Evolutionary conservation across 2,888 invertebrate genomes (phyloP), one percentile per base, ranked within the genome.

Genomic region (Acrobasis repandana): DNA sequence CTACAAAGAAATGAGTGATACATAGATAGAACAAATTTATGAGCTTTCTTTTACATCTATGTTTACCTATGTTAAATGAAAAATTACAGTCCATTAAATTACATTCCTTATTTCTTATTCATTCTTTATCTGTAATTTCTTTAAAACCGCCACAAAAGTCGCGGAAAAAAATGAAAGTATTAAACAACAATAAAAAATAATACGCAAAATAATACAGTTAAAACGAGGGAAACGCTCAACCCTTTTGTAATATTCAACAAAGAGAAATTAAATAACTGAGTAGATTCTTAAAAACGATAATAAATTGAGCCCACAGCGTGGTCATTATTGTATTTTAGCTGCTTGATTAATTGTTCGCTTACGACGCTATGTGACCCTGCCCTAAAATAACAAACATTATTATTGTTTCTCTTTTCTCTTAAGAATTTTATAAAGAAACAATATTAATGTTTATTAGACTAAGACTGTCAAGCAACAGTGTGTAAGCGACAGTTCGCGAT

Each of bases 191-290:
- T 58, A 58, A 56, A 49, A 57, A 58, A 47, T 60, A 61, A 47
- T 18, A 56, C 43, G 47, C 33, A 62, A 58, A 60, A 59, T 65
- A 65, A 58, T 57, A 63, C 60, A 66, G 58, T 58, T 52, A 65
- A 69, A 65, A 63, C 61, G 62, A 65, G 65, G 65, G 70, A 72
- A 74, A 71, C 65, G 64, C 59, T 64, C 65, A 77, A 75, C 76
- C 76, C 79, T 78, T 77, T 79, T 79, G 73, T 78, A 65, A 73
- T 74, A 74, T 74, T 71, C 61, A 75, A 82, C 79, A 82, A 82
- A 79, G 75, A 71, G 66, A 72, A 74, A 75, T 72, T 71, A 67
- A 75, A 80, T 75, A 73, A 72, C 70, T 75, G 66, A 66, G 65
- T 70, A 68, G 70, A 75, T 76, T 76, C 68, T 78, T 66, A 74